Evolutionary conservation across 2,113 vertebrate species (phyloP), one percentile per base, ranked within the genome.

Genomic region (Diglossa brunneiventris): DNA sequence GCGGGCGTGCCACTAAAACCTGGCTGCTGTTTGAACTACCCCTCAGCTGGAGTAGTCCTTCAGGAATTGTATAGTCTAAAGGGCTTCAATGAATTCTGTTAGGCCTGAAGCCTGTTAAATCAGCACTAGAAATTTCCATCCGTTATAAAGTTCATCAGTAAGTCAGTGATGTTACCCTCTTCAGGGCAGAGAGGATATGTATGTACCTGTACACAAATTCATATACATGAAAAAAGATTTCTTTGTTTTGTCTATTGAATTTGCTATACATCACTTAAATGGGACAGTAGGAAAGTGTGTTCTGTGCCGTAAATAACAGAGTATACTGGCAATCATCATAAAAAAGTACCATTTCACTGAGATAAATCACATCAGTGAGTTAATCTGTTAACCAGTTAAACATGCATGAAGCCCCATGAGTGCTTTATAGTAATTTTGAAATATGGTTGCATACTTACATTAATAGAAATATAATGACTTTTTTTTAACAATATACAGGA

Each of bases 11-110:
- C 50, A 16, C 58, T 68, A 42, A 81, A 95, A 95, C 83, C 13
- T 88, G 61, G 58, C 64, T 87, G 58, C 75, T 89, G 22, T 94
- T 97, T 93, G 78, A 88, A 63, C 88, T 86, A 41, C 58, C 55
- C 58, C 61, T 96, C 77, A 72, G 64, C 80, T 89, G 19, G 21
- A 39, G 21, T 35, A 15, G 50, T 81, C 41, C 55, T 87, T 76
- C 42, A 70, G 26, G 47, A 50, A 44, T 1, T 2, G 56, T 6
- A 1, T 17, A 53, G 69, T 37, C 33, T 33, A 3, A 4, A 47
- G 58, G 30, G 13, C 31, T 87, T 77, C 46, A 50, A 15, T 50
- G 33, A 19, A 9, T 49, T 26, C 28, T 4, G 0, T 63, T 67
- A 23, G 8, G 8, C 49, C 58, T 89, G 58, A 89, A 91, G 49